These are phyloP conservation scores for Actinernus sp. DNA, from an alignment of 92 coral and sea anemone species.

Conservation along the genomic window DNA sequence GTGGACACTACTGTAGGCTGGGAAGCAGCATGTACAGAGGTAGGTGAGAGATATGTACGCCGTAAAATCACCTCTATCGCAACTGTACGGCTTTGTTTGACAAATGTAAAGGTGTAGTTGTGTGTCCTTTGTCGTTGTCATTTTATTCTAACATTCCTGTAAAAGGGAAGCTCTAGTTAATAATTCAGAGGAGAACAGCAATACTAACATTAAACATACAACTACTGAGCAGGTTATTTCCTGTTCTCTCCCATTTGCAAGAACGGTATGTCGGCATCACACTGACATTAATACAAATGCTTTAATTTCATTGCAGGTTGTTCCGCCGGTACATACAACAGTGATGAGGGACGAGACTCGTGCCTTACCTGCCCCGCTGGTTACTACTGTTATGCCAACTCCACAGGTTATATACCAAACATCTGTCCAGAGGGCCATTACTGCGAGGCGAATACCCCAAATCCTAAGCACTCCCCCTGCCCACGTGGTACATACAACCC, in stretches of 20 bases:
- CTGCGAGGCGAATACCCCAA: conserved; percentile 82
- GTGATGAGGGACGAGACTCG: conserved; percentile 72
- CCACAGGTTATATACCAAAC: conserved; percentile 72
- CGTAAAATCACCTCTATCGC: background rate
- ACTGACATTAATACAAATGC: too few species aligned
- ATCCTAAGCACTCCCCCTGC: conserved; percentile 74
- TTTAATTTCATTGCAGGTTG: conserved; percentile 70
- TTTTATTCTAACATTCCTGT: too few species aligned
- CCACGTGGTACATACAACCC: conserved; percentile 90
- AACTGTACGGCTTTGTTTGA: too few species aligned
- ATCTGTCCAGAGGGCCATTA: conserved; percentile 89
- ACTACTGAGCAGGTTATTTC: too few species aligned
- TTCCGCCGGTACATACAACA: conserved; percentile 88
- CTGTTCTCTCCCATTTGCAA: too few species aligned
- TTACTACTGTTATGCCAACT: conserved; percentile 90
- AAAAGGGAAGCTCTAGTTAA: too few species aligned
- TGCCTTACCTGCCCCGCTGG: conserved; percentile 91
- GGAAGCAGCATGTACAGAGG: conserved; percentile 83
- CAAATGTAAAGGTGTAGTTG: background rate
- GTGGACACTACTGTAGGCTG: conserved; percentile 79
- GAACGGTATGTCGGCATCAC: too few species aligned
- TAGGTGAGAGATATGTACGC: too few species aligned
- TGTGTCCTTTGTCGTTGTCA: too few species aligned
- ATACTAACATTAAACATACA: too few species aligned
- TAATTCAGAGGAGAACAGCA: too few species aligned